Evolutionary conservation across 2,888 invertebrate species (phyloP).

Genomic region (Zaprionus obscuricornis): DNA sequence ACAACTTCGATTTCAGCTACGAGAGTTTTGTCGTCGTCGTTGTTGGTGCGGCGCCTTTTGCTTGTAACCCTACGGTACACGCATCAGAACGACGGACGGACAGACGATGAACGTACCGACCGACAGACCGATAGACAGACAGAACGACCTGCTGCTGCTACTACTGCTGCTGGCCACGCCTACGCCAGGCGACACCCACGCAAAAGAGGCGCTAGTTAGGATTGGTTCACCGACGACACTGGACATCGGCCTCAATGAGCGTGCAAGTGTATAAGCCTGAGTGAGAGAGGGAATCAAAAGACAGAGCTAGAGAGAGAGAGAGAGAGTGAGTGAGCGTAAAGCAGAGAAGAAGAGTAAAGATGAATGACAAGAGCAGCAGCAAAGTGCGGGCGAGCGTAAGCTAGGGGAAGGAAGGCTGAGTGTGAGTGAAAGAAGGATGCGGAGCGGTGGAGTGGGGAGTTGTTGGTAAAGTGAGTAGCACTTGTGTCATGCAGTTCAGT

Average conservation of each 20-base stretch:
- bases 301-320: too few species aligned
- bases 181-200: constrained; percentile 71
- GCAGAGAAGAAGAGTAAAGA: too few species aligned
- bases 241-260: constrained; percentile 65
- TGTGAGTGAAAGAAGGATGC: too few species aligned
- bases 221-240: constrained; percentile 68
- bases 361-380: background rate
- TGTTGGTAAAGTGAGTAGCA: background rate
- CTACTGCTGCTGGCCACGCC: constrained; percentile 75
- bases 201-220: constrained; percentile 71
- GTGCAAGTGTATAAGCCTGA: too few species aligned
- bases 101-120: too few species aligned
- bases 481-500: constrained; percentile 48
- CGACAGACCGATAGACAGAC: too few species aligned
- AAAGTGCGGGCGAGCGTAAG: background rate
- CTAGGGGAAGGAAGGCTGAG: background rate
- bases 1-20: constrained; percentile 20
- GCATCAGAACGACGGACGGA: too few species aligned
- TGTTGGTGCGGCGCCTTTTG: too few species aligned
- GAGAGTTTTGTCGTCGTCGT: too few species aligned
- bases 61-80: constrained; percentile 58
- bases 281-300: too few species aligned
- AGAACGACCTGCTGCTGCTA: constrained; percentile 29
- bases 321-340: too few species aligned
- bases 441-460: background rate